Conservation (phyloP, 2,113 vertebrate species). For the Bagarius yarrelli region DNA sequence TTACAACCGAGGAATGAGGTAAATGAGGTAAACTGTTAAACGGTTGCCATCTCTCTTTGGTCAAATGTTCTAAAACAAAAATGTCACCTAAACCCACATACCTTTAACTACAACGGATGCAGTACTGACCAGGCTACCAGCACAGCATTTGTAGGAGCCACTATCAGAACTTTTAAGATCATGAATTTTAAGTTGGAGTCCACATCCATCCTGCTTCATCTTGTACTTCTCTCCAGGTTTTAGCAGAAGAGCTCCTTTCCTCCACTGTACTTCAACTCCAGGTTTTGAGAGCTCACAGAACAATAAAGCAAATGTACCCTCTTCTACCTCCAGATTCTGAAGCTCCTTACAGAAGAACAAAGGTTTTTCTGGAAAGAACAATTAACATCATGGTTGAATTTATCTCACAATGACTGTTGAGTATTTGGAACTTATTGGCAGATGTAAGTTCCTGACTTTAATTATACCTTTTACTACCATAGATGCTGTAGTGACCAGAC, state of each 20-base stretch:
- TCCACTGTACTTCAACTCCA: constrained; percentile 74
- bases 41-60: not conserved
- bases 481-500: constrained; percentile 60
- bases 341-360: constrained; percentile 76
- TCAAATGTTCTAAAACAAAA: not conserved
- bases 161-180: constrained; percentile 64
- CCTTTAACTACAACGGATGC: constrained; percentile 72
- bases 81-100: constrained; percentile 58
- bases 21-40: not conserved
- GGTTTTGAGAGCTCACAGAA: constrained; percentile 78
- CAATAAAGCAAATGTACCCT: constrained; percentile 73
- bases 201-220: constrained; percentile 70
- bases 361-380: constrained; percentile 30
- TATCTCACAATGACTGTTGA: not conserved
- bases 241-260: constrained; percentile 64
- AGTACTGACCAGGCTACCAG: constrained; percentile 67
- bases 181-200: constrained; percentile 67
- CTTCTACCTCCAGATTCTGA: constrained; percentile 77
- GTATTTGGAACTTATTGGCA: not conserved
- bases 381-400: constrained; percentile 29
- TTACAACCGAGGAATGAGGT: not conserved
- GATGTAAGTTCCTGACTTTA: not conserved
- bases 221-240: constrained; percentile 67
- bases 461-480: too few relatives aligned
- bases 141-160: constrained; percentile 75